Conservation (phyloP, 2,888 invertebrate genomes). For the Zaprionus lineosus region DNA sequence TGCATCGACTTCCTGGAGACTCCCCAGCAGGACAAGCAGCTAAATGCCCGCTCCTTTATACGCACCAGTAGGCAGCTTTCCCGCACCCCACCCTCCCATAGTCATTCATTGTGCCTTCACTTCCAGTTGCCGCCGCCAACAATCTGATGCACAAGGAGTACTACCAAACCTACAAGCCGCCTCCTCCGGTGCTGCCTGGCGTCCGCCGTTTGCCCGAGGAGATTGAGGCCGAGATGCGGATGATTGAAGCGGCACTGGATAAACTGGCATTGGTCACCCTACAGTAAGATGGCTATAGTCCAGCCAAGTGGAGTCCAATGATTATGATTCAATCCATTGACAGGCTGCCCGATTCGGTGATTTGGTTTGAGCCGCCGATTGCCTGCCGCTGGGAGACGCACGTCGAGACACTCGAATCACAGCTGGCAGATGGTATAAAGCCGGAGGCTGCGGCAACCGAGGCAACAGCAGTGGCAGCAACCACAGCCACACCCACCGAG, state of each 20-base stretch:
- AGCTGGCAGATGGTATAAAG: conserved; percentile 71
- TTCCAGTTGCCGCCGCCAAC: conserved; percentile 82
- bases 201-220: conserved; percentile 89
- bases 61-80: too few species aligned
- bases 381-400: conserved; percentile 88
- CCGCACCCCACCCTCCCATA: conserved; percentile 8
- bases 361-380: conserved; percentile 91
- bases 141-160: conserved; percentile 86
- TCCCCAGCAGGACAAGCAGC: conserved; percentile 87
- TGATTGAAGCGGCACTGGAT: conserved; percentile 88
- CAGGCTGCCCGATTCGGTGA: conserved; percentile 87
- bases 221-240: conserved; percentile 90
- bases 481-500: conserved; percentile 70
- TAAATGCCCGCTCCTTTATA: conserved; percentile 80
- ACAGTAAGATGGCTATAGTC: conserved; percentile 86
- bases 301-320: neutral
- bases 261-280: conserved; percentile 88
- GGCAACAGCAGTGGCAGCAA: conserved; percentile 39
- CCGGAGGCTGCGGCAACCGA: conserved; percentile 22
- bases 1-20: conserved; percentile 89
- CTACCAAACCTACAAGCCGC: conserved; percentile 87
- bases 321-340: neutral
- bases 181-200: conserved; percentile 86
- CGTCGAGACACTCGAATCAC: conserved; percentile 80
- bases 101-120: neutral